Base-by-base conservation (phyloP, 2,888 invertebrate species). In the Drosophila engyochracea region DNA sequence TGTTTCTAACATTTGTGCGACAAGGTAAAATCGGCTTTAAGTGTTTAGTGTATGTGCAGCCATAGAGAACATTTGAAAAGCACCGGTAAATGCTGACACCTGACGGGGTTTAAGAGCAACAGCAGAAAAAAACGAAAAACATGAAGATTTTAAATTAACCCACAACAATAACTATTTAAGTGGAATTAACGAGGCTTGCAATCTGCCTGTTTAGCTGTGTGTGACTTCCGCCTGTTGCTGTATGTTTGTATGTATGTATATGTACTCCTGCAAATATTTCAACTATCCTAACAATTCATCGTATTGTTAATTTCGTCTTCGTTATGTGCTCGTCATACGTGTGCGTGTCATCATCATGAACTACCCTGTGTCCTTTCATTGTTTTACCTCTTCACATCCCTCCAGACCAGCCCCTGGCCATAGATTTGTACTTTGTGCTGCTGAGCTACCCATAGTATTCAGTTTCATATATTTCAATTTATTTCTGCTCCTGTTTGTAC, bases 311-410 rank as follows among this genome's bases (percentile, higher is more conserved):
- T 41, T 62, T 59, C n/a, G 41, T 16, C 19, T 59, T 30, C 19
- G 28, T 61, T 66, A 49, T 47, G 47, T 47, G 58, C 35, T 37
- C 19, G 39, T 28, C 55, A n/a, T 52, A 63, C 52, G 53, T 64
- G 19, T 55, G 65, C 57, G 54, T 64, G 41, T 60, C 14, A 30
- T 41, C 49, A 60, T 54, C 44, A 62, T 59, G 30, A 61, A 37
- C 79, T 33, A 73, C 76, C 70, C 66, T 69, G 57, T 69, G 57
- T 51, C 72, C 57, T 61, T 70, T 61, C 54, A 76, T 68, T 79
- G 53, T 62, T 55, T 60, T 64, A 30, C 47, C 12, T 6, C 19
- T 5, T 44, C 2, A 52, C 37, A 53, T 55, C 28, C 31, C 35
- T 39, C 16, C 30, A 57, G 22, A 9, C 22, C 22, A n/a, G 19